Base-by-base conservation (phyloP, 2,888 invertebrate species). In the Cosmorhoe ocellata region DNA sequence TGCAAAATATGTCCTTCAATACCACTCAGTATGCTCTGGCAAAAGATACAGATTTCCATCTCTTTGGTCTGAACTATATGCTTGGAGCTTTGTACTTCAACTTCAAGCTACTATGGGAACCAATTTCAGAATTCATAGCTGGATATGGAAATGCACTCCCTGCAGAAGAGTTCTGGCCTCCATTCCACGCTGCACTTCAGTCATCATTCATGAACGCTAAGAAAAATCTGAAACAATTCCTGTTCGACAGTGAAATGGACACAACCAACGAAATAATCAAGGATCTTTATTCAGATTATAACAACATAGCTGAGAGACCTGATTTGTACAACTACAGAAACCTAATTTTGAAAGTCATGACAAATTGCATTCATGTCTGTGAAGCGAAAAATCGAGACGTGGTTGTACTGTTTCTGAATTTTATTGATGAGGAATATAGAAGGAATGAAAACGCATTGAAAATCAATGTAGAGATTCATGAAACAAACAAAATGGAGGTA, bases 71-170 rank as follows among this genome's bases (percentile, higher is more conserved):
- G 12, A 91, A 94, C 54, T 97, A 95, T 68, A 91, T 98, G 67
- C 90, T 98, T 26, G 97, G 98, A 1, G 92, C 93, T 51, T 85
- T 98, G 39, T 96, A 95, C 76, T 91, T 95, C 12, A 98, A 98
- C 76, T 98, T 99, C 69, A 95, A 96, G 63, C 86, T 97, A 9
- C 77, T 99, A 0, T 98, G 98, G 98, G 94, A 95, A 56, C 97
- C 98, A 0, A 91, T 95, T 0, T 89, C 92, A 10, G 93, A 95
- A 69, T 90, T 97, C 31, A 93, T 98, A 37, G 92, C 93, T 1
- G 92, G 94, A 0, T 95, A 95, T 73, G 95, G 96, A 0, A 91
- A 91, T 66, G 91, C 92, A 0, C 76, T 94, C 67, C 71, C 87
- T 0, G 68, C 82, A 0, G 82, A 92, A n/a, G 85, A 91, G 18